Evolutionary conservation across 2,888 invertebrate genomes (phyloP).

Genomic region (Apotomis turbidana): DNA sequence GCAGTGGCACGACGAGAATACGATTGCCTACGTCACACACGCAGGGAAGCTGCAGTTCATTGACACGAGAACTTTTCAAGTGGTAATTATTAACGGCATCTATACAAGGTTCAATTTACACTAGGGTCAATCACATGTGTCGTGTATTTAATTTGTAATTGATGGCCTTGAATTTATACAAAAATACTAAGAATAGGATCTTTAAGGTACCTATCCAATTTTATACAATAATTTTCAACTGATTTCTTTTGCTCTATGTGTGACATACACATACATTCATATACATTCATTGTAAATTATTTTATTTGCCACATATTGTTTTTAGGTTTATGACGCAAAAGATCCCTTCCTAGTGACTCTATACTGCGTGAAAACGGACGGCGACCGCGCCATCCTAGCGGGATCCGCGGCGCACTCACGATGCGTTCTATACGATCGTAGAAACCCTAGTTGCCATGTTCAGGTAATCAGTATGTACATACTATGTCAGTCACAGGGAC

Average conservation of each 20-base stretch:
- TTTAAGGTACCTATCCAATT: too few species aligned
- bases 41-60: conserved; percentile 63
- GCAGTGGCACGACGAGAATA: conserved; percentile 68
- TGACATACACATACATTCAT: too few species aligned
- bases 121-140: too few species aligned
- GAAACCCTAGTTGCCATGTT: conserved; percentile 57
- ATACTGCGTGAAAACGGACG: conserved; percentile 72
- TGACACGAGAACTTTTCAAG: conserved; percentile 60
- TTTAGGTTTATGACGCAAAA: conserved; percentile 60
- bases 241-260: too few species aligned
- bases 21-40: conserved; percentile 66
- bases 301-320: not conserved
- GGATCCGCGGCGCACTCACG: conserved; percentile 72
- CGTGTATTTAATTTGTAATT: too few species aligned
- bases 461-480: conserved; percentile 58
- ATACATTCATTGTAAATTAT: not conserved
- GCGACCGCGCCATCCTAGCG: conserved; percentile 61
- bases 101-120: too few species aligned
- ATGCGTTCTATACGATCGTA: conserved; percentile 69
- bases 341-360: conserved; percentile 72
- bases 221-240: too few species aligned
- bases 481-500: too few species aligned
- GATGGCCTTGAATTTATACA: too few species aligned
- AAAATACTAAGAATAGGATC: too few species aligned
- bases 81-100: conserved; percentile 53